These are phyloP conservation scores for Drosophila teissieri DNA, from an alignment of 1,140 invertebrate genomes.

Conservation along the genomic window DNA sequence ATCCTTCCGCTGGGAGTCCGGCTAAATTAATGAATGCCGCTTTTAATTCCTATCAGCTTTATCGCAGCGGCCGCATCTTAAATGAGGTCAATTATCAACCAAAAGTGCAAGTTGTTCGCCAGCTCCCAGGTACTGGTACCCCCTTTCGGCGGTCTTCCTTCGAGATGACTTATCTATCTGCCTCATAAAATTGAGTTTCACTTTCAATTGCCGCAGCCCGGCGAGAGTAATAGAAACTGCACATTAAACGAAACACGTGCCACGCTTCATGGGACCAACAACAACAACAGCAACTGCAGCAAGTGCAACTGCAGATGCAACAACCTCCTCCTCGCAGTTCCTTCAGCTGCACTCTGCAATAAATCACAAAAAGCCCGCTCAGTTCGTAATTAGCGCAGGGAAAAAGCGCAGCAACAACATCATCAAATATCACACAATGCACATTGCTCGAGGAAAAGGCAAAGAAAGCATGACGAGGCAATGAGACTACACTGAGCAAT, in stretches of 20 bases:
- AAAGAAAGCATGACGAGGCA: conserved; percentile 79
- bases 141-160: conserved; percentile 17
- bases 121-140: conserved; percentile 8
- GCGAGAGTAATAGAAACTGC: conserved; percentile 82
- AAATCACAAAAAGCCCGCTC: conserved; percentile 67
- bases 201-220: conserved; percentile 63
- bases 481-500: conserved; percentile 31
- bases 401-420: conserved; percentile 61
- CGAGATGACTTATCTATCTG: conserved; percentile 30
- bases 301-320: conserved; percentile 18
- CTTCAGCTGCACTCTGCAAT: conserved; percentile 68
- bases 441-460: conserved; percentile 69
- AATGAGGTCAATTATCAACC: conserved; percentile 80
- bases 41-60: conserved; percentile 79
- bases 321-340: conserved; percentile 38
- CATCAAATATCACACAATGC: conserved; percentile 72
- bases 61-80: conserved; percentile 69
- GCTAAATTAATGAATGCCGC: conserved; percentile 81
- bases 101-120: conserved; percentile 76
- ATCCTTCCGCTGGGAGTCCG: conserved; percentile 25
- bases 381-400: conserved; percentile 77
- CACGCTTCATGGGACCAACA: conserved; percentile 78
- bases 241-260: conserved; percentile 81
- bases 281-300: conserved; percentile 11
- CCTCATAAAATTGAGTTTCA: conserved; percentile 77